A percentile compares a stretch with the other conserved stretches of the same genome.
These are phyloP conservation scores for Drosophila pseudotakahashii DNA, from an alignment of 2,888 invertebrate species.

Conservation along the genomic window DNA sequence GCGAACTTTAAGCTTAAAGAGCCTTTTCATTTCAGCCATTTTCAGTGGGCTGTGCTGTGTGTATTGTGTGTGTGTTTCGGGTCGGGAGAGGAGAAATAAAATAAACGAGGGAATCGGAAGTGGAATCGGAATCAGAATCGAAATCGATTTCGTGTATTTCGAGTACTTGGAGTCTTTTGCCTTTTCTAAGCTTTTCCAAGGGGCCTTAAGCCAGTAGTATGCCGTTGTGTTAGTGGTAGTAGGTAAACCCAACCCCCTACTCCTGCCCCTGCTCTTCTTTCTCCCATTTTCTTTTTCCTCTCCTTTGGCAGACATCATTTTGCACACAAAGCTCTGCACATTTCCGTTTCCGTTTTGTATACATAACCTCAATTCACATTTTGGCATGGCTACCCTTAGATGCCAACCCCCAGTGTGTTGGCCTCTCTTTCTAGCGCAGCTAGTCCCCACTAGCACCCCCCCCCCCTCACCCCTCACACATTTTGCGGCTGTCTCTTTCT, in stretches of 20 bases:
- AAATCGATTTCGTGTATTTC: conserved; percentile 73
- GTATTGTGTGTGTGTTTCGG: conserved; percentile 3
- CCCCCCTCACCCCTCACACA: not conserved
- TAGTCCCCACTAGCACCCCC: not conserved
- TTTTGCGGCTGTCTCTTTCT: conserved; percentile 23
- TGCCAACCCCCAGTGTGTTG: conserved; percentile 28
- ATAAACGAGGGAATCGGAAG: conserved; percentile 54
- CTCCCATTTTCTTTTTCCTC: not conserved
- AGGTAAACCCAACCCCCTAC: not conserved
- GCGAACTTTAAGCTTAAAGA: conserved; percentile 34
- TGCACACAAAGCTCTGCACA: conserved; percentile 79
- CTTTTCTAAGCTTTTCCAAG: conserved; percentile 76
- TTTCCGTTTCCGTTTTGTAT: conserved; percentile 81
- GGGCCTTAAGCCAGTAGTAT: conserved; percentile 63
- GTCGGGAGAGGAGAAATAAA: conserved; percentile 12
- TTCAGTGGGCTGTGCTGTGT: conserved; percentile 10
- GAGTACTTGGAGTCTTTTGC: conserved; percentile 31
- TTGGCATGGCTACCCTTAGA: conserved; percentile 65
- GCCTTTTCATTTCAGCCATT: conserved; percentile 11
- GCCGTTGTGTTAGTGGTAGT: not conserved
- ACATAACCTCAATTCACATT: conserved; percentile 81
- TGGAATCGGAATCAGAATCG: conserved; percentile 57
- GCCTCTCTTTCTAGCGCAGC: not conserved
- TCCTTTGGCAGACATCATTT: conserved; percentile 70
- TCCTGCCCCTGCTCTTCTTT: too few species aligned